phyloP scores from a whole-genome alignment of 2,113 vertebrate genomes.

The Lutjanus erythropterus region DNA sequence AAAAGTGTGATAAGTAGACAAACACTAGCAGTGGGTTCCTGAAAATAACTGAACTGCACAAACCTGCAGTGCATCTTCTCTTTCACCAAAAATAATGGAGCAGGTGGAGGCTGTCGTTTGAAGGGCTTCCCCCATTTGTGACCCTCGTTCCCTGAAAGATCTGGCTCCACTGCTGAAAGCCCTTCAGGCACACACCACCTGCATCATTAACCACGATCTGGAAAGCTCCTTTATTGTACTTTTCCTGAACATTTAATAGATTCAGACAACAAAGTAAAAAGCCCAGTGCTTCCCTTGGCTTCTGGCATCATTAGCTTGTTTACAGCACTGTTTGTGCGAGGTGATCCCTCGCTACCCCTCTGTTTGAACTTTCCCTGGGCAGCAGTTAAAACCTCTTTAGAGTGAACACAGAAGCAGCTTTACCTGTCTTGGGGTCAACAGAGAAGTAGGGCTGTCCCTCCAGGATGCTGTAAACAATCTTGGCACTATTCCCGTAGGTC shows the following conservation, averaged over 20 bases:
- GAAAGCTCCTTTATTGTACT: not conserved
- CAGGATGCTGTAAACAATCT: constrained; percentile 79
- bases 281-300: not conserved
- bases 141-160: not conserved
- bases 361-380: not conserved
- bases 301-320: constrained; percentile 18
- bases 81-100: constrained; percentile 1
- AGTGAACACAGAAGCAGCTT: not conserved
- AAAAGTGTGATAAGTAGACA: not conserved
- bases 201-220: not conserved
- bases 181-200: constrained; percentile 2
- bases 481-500: constrained; percentile 73
- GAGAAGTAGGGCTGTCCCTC: constrained; percentile 79
- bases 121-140: not conserved
- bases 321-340: not conserved
- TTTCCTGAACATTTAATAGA: not conserved
- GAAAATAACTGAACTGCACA: not conserved
- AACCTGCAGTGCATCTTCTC: not conserved
- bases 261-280: constrained; percentile 4
- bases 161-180: not conserved
- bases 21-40: not conserved
- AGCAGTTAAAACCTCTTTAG: not conserved
- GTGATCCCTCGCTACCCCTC: not conserved
- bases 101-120: not conserved
- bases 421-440: constrained; percentile 80